Conservation (phyloP, 2,888 invertebrate genomes). For the Acanthopleura granulata region DNA sequence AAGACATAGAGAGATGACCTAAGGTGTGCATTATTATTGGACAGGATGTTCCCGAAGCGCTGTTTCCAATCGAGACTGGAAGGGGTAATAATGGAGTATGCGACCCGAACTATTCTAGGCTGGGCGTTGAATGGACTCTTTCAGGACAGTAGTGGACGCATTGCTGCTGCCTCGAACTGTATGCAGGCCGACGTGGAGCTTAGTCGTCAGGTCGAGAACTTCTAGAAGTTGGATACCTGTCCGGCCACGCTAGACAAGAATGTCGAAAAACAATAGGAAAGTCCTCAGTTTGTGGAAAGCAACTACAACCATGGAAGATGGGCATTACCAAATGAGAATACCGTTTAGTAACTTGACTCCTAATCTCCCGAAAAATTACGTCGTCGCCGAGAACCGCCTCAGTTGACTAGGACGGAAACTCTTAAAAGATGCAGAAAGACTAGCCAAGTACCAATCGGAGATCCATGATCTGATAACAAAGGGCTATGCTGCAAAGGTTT, state of each 20-base stretch:
- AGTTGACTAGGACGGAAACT: slow-evolving; percentile 16
- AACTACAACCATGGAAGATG: neutral
- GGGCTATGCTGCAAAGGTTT: slow-evolving; percentile 1
- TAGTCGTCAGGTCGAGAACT: slow-evolving; percentile 84
- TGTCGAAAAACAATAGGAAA: slow-evolving; percentile 78
- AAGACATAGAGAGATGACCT: neutral
- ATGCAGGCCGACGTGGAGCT: slow-evolving; percentile 77
- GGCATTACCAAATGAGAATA: slow-evolving; percentile 24
- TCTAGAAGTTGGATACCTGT: slow-evolving; percentile 26
- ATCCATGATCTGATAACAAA: neutral
- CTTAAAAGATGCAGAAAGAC: neutral
- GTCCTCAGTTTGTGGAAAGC: slow-evolving; percentile 20
- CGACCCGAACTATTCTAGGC: slow-evolving; percentile 23
- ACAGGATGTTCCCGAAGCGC: neutral
- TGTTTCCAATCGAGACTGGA: neutral
- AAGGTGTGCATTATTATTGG: neutral
- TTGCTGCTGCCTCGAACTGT: slow-evolving; percentile 15
- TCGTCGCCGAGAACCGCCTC: slow-evolving; percentile 2
- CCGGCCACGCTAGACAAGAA: slow-evolving; percentile 79
- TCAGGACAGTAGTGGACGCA: neutral
- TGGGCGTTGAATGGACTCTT: slow-evolving; percentile 28
- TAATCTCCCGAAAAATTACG: neutral
- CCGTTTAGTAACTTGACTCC: slow-evolving; percentile 19
- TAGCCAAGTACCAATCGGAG: neutral
- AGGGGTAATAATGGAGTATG: slow-evolving; percentile 20